Conservation (phyloP, 2,888 invertebrate genomes). For the Latrodectus hesperus region DNA sequence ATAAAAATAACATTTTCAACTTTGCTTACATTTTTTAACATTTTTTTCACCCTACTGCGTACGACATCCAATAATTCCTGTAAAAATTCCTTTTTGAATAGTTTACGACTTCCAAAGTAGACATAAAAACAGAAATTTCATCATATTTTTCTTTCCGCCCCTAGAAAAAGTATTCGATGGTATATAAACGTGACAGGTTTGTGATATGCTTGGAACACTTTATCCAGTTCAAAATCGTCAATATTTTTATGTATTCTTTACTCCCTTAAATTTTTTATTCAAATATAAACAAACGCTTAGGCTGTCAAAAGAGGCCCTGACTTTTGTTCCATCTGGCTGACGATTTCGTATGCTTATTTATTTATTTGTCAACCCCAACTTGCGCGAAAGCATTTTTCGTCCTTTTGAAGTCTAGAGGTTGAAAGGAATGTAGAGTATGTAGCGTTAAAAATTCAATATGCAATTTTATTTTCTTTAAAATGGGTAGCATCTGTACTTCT, state of each 20-base stretch:
- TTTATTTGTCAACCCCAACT: background rate
- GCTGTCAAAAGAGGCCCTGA: constrained; percentile 19
- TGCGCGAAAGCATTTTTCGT: background rate
- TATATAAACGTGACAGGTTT: background rate
- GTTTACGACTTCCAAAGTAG: no score
- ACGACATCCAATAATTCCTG: no score
- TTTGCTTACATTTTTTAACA: no score
- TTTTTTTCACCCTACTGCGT: no score
- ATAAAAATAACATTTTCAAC: no score
- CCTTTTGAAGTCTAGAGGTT: background rate
- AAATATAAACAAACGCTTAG: constrained; percentile 48
- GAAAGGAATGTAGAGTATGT: background rate
- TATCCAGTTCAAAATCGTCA: background rate
- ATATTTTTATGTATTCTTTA: background rate
- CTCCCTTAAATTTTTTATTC: constrained; percentile 1
- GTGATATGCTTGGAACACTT: background rate
- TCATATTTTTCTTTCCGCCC: background rate
- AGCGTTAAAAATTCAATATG: background rate
- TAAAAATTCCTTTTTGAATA: no score
- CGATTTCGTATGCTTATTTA: background rate
- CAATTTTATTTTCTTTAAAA: background rate
- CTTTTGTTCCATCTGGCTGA: constrained; percentile 1
- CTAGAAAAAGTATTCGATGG: background rate
- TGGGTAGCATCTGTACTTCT: background rate
- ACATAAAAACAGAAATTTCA: background rate